phyloP scores from a whole-genome alignment of 1,140 invertebrate species.

The Proales similis region DNA sequence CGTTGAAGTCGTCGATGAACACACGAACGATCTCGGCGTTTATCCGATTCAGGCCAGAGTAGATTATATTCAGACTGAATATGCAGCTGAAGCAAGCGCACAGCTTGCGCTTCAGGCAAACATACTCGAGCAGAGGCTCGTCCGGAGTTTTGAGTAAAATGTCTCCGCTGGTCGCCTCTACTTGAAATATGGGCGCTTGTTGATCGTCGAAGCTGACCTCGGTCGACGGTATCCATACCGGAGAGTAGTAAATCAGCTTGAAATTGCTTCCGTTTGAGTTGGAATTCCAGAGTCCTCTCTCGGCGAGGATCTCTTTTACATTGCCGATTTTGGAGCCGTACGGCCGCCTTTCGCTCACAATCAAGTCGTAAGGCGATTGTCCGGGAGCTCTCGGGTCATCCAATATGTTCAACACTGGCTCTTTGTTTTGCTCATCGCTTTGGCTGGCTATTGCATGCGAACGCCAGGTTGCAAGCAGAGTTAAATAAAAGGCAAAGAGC shows the following conservation, averaged over 20 bases:
- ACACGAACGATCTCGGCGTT: conserved; percentile 21
- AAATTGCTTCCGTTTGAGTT: neutral
- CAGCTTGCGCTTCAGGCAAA: conserved; percentile 8
- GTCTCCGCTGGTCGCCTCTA: conserved; percentile 1
- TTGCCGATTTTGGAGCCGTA: conserved; percentile 10
- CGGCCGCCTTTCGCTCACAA: neutral
- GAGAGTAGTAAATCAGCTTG: conserved; percentile 15
- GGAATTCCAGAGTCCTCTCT: neutral
- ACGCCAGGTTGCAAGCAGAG: no score
- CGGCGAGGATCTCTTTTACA: neutral
- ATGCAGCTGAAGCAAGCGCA: conserved; percentile 11
- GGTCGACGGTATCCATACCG: conserved; percentile 24
- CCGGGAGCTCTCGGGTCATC: no score
- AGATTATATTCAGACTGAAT: conserved; percentile 34
- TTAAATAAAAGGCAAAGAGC: no score
- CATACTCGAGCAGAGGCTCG: conserved; percentile 14
- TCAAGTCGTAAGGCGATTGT: conserved; percentile 19
- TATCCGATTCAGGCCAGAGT: conserved; percentile 12
- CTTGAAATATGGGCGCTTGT: conserved; percentile 14
- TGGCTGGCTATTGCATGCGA: no score
- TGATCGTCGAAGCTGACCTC: neutral
- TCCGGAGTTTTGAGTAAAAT: conserved; percentile 13
- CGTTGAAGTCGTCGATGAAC: conserved; percentile 27
- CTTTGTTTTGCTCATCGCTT: no score
- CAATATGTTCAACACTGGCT: no score